Evolutionary conservation across 2,888 invertebrate species (phyloP), one percentile per base, ranked within the genome.

Genomic region (Drosophila cognata): DNA sequence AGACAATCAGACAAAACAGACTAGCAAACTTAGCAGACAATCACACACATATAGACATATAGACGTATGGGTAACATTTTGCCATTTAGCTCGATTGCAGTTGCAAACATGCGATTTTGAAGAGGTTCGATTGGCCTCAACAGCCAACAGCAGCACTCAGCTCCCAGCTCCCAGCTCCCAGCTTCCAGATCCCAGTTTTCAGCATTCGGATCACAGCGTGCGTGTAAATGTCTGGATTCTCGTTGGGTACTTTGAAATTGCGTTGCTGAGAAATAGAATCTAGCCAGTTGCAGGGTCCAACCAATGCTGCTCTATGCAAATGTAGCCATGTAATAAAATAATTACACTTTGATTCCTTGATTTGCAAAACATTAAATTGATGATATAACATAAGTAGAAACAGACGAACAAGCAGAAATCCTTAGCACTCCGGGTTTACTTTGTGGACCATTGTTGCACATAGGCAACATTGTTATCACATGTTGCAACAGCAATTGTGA

Each of bases 51-150:
- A 59, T 73, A 68, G 78, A 72, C 67, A 64, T 77, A 70, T 86
- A 79, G 82, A 88, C 78, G 84, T 90, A 85, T 85, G 79, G 84
- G 74, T 87, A 85, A 89, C 91, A 81, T 90, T 90, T 79, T 74
- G 85, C 88, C 85, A 85, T 86, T 86, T 86, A 90, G 88, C 89
- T 81, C 91, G 85, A 86, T 86, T 90, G 85, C 85, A 81, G 91
- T 90, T 90, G 79, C 89, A 89, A 90, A 89, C 85, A 90, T 86
- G 89, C 85, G 85, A 86, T 86, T 89, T 89, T 90, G 85, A 90
- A 90, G 91, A 75, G 85, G 89, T 79, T 90, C 91, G 85, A 85
- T 89, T 90, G 90, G 88, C 91, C 72, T 60, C 56, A 66, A 66
- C 59, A 68, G 71, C 58, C 55, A 36, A 36, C 57, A 57, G 70